Base-by-base conservation (phyloP, 2,888 invertebrate genomes). In the Prosopocoilus inquinatus region DNA sequence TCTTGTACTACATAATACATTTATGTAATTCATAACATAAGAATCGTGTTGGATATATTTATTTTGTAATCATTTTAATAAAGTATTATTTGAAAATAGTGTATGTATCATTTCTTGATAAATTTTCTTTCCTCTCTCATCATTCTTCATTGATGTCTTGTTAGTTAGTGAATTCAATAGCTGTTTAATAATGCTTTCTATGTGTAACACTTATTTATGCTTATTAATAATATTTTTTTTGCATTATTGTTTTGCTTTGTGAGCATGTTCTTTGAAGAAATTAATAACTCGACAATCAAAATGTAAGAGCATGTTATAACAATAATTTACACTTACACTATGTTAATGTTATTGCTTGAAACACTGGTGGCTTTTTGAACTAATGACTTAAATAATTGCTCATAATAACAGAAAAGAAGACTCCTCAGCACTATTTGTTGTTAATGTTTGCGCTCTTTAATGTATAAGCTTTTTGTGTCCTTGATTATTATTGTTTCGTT, bases 151-250 rank as follows among this genome's bases (percentile, higher is more conserved):
- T n/a, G 33, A 32, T 35, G 12, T 34, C n/a, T 32, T 5, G 35
- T 12, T 44, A 20, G 16, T n/a, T 43, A 39, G 57, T 57, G 57
- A 57, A 57, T 57, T 57, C 57, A 57, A 49, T 57, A 53, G 33
- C 57, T 57, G 53, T 43, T 53, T 36, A 36, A 36, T 36, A 36
- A 36, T 36, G 36, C 12, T 36, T 36, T 36, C 12, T 36, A 11
- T 36, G n/a, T 36, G 36, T 12, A 36, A 11, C n/a, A 7, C n/a
- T n/a, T n/a, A n/a, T n/a, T n/a, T n/a, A n/a, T 11, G 12, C 12
- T 11, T 36, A 12, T 36, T 36, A 36, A 36, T 28, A 3, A 28
- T 36, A 36, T 5, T 36, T 36, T 1, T 36, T 36, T 36, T 11
- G n/a, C n/a, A 7, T 11, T 9, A 36, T 5, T 36, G 36, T 36